Evolutionary conservation across 2,888 invertebrate species (phyloP), one percentile per base, ranked within the genome.

Genomic region (Rhyacophila evoluta): DNA sequence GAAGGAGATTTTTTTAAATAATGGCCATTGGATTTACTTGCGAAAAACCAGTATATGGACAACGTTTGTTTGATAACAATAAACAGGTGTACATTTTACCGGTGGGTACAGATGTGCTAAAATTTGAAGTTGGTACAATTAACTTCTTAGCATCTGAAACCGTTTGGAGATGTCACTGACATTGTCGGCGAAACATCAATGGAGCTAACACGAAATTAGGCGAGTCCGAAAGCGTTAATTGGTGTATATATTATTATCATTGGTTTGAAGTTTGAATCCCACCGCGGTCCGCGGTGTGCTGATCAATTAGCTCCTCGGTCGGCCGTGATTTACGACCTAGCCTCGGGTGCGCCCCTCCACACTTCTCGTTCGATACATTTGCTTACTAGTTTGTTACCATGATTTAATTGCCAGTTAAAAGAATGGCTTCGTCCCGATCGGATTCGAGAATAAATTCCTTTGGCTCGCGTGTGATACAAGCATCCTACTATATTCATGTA

Each of bases 291-390:
- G 72, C 75, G 80, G 78, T 79, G 76, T 55, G 68, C 39, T 69
- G 76, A 79, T 78, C 80, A 78, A 80, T 80, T 80, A 80, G 69
- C 78, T 41, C 72, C 55, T 55, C 55, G 55, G 55, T 55, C 55
- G 55, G 55, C 19, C 19, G 55, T 55, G 55, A 55, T 55, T 55
- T 55, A 55, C 55, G 19, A 55, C 55, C 19, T 19, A 15, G 55
- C 55, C 55, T 55, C 25, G 15, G 55, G 55, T 55, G 55, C 55
- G 55, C 55, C 55, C 55, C 55, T 19, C 55, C 55, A 55, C 55
- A 55, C 25, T 55, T 55, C 19, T 55, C 19, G 6, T 19, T 55
- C 25, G 12, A 25, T 55, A 55, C 55, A 55, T 25, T 55, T 55
- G 55, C 55, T 55, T 25, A 55, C 55, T 8, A 10, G 55, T 25